These are phyloP conservation scores for Melanotus villosus DNA, from an alignment of 2,888 invertebrate species.

Conservation along the genomic window DNA sequence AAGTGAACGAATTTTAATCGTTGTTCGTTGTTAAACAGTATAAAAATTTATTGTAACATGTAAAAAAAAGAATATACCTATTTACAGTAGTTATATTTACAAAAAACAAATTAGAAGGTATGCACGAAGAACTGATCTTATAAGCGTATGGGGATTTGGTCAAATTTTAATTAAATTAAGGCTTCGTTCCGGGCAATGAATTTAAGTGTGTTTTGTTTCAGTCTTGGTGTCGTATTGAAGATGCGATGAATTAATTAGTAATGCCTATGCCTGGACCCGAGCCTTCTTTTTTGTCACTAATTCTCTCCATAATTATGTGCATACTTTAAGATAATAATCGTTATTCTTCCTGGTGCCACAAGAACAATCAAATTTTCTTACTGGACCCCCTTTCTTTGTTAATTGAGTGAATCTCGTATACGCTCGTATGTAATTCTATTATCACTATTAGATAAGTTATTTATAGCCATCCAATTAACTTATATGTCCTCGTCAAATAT, in stretches of 20 bases:
- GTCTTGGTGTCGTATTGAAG: too few relatives aligned
- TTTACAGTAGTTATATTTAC: conserved; percentile 20
- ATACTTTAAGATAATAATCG: too few relatives aligned
- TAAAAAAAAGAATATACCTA: conserved; percentile 21
- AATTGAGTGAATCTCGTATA: conserved; percentile 21
- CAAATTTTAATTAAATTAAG: too few relatives aligned
- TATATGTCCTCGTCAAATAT: conserved; percentile 19
- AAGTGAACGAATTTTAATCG: conserved; percentile 27
- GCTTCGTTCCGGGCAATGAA: too few relatives aligned
- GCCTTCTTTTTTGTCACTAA: too few relatives aligned
- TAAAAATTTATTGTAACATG: conserved; percentile 39
- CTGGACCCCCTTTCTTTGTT: too few relatives aligned
- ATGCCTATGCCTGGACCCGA: too few relatives aligned
- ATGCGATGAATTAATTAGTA: too few relatives aligned
- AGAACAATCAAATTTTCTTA: too few relatives aligned
- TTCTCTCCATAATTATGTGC: too few relatives aligned
- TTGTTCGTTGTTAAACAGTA: conserved; percentile 41
- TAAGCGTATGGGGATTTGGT: conserved; percentile 4
- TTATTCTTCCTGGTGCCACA: too few relatives aligned
- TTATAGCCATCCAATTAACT: conserved; percentile 35
- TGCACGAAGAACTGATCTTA: conserved; percentile 32
- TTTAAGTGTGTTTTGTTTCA: too few relatives aligned
- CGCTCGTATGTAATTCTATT: conserved; percentile 23
- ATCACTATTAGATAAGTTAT: conserved; percentile 27
- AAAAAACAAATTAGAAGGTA: conserved; percentile 14